Evolutionary conservation across 2,797 vertebrate genomes (phyloP).

Genomic region (Mycteria americana): DNA sequence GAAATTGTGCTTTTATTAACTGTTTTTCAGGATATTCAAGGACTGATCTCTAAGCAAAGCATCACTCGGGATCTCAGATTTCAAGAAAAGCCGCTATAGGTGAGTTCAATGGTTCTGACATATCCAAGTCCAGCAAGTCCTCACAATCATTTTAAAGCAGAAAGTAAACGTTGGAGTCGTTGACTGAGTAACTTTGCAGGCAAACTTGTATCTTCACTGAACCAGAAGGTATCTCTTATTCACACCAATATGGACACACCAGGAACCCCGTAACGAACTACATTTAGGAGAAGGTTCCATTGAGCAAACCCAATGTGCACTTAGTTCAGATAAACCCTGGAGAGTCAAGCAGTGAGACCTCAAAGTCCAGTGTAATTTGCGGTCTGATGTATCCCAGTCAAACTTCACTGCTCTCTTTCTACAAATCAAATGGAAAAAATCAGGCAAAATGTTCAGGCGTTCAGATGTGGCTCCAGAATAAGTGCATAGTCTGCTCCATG

Average conservation of each 20-base stretch:
- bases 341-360: slow-evolving; percentile 47
- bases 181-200: slow-evolving; percentile 13
- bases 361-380: slow-evolving; percentile 19
- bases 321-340: slow-evolving; percentile 45
- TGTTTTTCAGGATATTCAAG: background rate
- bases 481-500: background rate
- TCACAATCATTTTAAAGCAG: background rate
- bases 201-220: slow-evolving; percentile 50
- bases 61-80: background rate
- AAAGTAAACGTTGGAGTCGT: background rate
- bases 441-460: background rate
- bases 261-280: slow-evolving; percentile 11
- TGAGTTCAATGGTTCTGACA: background rate
- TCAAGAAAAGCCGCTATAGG: background rate
- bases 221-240: slow-evolving; percentile 57
- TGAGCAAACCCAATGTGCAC: slow-evolving; percentile 45
- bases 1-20: background rate
- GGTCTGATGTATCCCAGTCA: slow-evolving; percentile 35
- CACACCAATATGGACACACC: slow-evolving; percentile 54
- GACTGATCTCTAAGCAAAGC: background rate
- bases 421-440: slow-evolving; percentile 43
- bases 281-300: slow-evolving; percentile 45
- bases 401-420: background rate
- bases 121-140: background rate
- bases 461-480: background rate